Base-by-base conservation (phyloP, 2,113 vertebrate genomes). In the Deroptyus accipitrinus region DNA sequence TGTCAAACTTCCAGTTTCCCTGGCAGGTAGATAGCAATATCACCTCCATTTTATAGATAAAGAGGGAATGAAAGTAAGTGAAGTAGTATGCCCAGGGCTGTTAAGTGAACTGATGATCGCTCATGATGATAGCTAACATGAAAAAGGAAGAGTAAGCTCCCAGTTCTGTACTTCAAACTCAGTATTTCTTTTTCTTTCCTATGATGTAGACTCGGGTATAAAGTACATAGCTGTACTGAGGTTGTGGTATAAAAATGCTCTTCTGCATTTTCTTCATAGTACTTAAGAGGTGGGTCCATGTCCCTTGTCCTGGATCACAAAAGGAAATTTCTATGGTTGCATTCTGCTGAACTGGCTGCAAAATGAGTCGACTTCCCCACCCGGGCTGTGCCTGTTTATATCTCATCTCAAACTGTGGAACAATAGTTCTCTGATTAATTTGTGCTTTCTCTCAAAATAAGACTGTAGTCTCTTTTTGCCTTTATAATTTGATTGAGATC, bases 381-480 rank as follows among this genome's bases (percentile, higher is more conserved):
- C 68, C 2, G 2, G 51, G 68, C 76, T 78, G 41, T 91, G 86
- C 80, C 73, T 91, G 80, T 82, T 94, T 66, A 17, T 82, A 33
- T 94, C 61, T 94, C 30, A 55, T 95, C 37, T 89, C 79, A 67
- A 85, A 59, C 69, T 41, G 30, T 66, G 70, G 62, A 93, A 79
- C 83, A 87, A 76, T 69, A 91, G 48, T 62, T 77, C 64, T 92
- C 83, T 93, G 86, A 83, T 92, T 30, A 68, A 63, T 85, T 81
- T 64, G 61, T 91, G 62, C 55, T 96, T 93, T 96, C 68, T 94
- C 54, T 95, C 76, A 78, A 90, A 96, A 91, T 69, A 94, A 85
- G 31, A 89, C 83, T 63, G 23, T 86, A 84, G 83, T 84, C 25
- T 96, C 42, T 83, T 86, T 95, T 86, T 79, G 69, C 49, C 14